Evolutionary conservation across 2,888 invertebrate genomes (phyloP).

Genomic region (Cantharis rufa): DNA sequence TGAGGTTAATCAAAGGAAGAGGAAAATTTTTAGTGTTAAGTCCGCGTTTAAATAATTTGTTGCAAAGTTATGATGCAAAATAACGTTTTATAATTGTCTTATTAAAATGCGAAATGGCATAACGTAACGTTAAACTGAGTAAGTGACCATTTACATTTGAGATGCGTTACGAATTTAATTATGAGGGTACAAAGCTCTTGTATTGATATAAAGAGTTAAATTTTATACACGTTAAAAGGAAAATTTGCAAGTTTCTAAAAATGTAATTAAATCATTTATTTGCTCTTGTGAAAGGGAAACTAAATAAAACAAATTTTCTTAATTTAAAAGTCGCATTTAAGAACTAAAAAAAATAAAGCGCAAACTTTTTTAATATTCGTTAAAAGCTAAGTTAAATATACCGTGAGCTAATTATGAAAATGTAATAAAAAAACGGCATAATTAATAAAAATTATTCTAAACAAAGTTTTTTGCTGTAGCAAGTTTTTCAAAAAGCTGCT

Average conservation of each 20-base stretch:
- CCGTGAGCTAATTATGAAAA: not conserved
- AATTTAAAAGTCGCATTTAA: not conserved
- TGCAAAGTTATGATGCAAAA: not conserved
- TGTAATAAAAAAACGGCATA: not conserved
- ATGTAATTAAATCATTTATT: conserved; percentile 5
- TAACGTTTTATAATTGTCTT: not conserved
- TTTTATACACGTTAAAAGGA: conserved; percentile 5
- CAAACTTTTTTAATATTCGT: not conserved
- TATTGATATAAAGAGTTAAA: conserved; percentile 2
- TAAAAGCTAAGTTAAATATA: not conserved
- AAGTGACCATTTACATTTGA: conserved; percentile 14
- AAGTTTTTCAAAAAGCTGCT: not conserved
- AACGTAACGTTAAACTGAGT: conserved; percentile 3
- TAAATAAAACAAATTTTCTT: not conserved
- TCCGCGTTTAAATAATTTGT: not conserved
- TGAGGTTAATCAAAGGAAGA: not conserved
- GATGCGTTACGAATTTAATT: conserved; percentile 16
- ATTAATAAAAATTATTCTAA: not conserved
- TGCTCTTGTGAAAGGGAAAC: not conserved
- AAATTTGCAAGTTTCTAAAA: not conserved
- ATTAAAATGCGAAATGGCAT: not conserved
- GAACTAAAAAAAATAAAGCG: not conserved
- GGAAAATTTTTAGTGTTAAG: not conserved
- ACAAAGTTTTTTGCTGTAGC: not conserved
- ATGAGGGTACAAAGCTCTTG: conserved; percentile 16